A percentile compares a stretch with the other conserved stretches of the same genome.
Evolutionary conservation across 2,888 invertebrate species (phyloP).

Genomic region (Morpho achilles): DNA sequence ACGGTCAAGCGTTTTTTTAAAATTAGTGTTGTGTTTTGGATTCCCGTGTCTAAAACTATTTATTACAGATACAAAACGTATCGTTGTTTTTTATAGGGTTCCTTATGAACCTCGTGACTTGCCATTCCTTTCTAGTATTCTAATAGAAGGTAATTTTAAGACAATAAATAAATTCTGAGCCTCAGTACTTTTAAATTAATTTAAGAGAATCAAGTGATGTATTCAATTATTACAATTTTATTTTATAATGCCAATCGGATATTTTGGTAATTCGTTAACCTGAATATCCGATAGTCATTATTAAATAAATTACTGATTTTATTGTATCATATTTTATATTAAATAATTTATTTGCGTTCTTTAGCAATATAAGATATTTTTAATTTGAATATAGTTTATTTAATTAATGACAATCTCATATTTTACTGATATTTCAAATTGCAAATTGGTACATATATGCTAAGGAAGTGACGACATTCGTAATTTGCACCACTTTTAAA

Average conservation of each 20-base stretch:
- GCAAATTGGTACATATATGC: slow-evolving; percentile 1
- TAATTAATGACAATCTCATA: background rate
- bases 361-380: no score
- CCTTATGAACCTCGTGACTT: slow-evolving; percentile 37
- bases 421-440: background rate
- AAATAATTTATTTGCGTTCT: no score
- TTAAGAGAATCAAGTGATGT: slow-evolving; percentile 23
- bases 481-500: slow-evolving; percentile 3
- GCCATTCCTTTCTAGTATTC: slow-evolving; percentile 41
- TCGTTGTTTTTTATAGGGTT: slow-evolving; percentile 4
- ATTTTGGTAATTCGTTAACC: no score
- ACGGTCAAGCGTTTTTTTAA: no score
- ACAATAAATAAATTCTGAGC: slow-evolving; percentile 42
- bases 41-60: no score
- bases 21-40: no score
- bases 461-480: background rate
- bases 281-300: no score
- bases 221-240: background rate
- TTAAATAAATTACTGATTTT: no score
- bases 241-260: no score
- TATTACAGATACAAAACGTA: no score
- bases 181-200: slow-evolving; percentile 53
- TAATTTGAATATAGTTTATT: no score
- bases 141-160: slow-evolving; percentile 40
- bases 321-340: no score